Percentiles rank a stretch among this genome's conserved stretches.
Conservation (phyloP, 2,888 invertebrate genomes). For the Agrilus mali region DNA sequence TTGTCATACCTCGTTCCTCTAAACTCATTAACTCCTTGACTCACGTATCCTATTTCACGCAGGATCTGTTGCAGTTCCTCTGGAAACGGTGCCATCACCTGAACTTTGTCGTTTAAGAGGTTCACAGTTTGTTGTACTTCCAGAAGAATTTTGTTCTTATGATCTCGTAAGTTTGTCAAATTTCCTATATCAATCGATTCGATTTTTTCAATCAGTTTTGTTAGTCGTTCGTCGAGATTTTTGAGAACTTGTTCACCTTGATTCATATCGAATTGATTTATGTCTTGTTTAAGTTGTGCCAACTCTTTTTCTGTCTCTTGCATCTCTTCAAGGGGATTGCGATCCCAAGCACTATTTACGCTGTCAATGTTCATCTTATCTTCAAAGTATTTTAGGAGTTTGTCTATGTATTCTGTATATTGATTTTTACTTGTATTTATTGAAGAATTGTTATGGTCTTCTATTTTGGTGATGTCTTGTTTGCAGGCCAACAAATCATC, state of each 20-base stretch:
- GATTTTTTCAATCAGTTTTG: not conserved
- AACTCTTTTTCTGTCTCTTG: slow-evolving; percentile 11
- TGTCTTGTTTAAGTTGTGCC: slow-evolving; percentile 16
- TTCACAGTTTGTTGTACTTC: slow-evolving; percentile 1
- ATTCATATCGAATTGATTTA: slow-evolving; percentile 17
- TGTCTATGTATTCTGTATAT: slow-evolving; percentile 9
- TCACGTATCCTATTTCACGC: not conserved
- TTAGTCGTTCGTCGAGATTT: slow-evolving; percentile 1
- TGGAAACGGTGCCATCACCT: not conserved
- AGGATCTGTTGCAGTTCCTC: slow-evolving; percentile 2
- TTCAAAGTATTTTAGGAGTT: slow-evolving; percentile 10
- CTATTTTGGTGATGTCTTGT: slow-evolving; percentile 6
- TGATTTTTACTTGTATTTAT: slow-evolving; percentile 7
- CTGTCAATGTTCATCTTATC: slow-evolving; percentile 3
- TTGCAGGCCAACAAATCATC: slow-evolving; percentile 5
- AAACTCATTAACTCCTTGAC: slow-evolving; percentile 2
- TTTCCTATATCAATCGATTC: slow-evolving; percentile 3
- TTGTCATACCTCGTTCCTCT: slow-evolving; percentile 7
- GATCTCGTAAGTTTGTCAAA: slow-evolving; percentile 4
- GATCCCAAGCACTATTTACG: not conserved
- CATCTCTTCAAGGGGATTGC: slow-evolving; percentile 19
- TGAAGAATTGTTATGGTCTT: slow-evolving; percentile 5
- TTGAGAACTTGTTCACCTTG: not conserved
- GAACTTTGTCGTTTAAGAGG: not conserved
- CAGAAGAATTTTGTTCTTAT: slow-evolving; percentile 1